These are phyloP conservation scores for Enteromius thamalakanensis DNA, from an alignment of 2,797 vertebrate genomes.

Conservation along the genomic window DNA sequence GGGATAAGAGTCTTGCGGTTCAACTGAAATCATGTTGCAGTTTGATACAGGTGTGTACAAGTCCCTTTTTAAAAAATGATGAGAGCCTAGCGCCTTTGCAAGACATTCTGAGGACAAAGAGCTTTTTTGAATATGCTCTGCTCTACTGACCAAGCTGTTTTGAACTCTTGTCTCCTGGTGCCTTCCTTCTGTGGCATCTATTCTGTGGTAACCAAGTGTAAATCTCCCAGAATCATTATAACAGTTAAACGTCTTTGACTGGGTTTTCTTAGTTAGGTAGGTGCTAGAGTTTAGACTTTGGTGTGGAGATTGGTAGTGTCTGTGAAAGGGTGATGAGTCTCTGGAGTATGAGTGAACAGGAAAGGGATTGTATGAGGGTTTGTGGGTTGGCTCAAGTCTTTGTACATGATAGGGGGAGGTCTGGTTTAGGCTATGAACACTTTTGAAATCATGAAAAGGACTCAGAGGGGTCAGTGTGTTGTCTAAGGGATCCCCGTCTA, in stretches of 20 bases:
- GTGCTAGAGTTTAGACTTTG: constrained; percentile 57
- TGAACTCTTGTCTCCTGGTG: constrained; percentile 51
- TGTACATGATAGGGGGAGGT: constrained; percentile 41
- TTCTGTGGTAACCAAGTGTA: constrained; percentile 59
- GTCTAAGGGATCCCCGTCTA: constrained; percentile 80
- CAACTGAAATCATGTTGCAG: constrained; percentile 56
- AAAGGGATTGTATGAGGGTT: constrained; percentile 58
- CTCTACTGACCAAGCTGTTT: constrained; percentile 34
- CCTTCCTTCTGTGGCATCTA: constrained; percentile 29
- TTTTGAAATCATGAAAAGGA: neutral
- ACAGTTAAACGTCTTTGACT: constrained; percentile 52
- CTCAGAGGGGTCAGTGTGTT: constrained; percentile 31
- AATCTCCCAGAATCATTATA: constrained; percentile 56
- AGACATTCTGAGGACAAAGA: constrained; percentile 65
- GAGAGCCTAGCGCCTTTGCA: constrained; percentile 53
- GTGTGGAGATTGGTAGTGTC: constrained; percentile 6
- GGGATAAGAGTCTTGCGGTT: constrained; percentile 57
- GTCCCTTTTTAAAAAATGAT: constrained; percentile 55
- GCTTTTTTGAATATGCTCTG: constrained; percentile 63
- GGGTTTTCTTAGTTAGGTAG: constrained; percentile 57
- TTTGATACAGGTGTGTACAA: constrained; percentile 64
- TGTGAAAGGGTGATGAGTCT: constrained; percentile 62
- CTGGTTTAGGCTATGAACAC: constrained; percentile 58
- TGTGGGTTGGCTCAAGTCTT: constrained; percentile 55
- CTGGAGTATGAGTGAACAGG: constrained; percentile 38